Conservation (phyloP, 2,797 vertebrate species). For the Sylvilagus floridanus region DNA sequence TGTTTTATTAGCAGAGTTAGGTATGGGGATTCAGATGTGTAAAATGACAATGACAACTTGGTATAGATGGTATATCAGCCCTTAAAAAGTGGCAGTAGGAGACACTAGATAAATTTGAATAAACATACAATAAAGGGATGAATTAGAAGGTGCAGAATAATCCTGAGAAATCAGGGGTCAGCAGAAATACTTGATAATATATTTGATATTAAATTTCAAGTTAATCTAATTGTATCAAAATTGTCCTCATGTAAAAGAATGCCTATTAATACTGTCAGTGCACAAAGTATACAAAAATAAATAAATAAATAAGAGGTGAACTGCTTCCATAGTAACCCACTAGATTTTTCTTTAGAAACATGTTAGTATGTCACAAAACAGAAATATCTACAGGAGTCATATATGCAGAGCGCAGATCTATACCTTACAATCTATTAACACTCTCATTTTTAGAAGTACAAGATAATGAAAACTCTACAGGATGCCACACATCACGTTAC, state of each 20-base stretch:
- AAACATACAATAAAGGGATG: slow-evolving; percentile 43
- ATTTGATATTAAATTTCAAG: slow-evolving; percentile 29
- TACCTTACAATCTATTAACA: slow-evolving; percentile 30
- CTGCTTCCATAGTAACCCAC: neutral
- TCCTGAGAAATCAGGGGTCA: slow-evolving; percentile 39
- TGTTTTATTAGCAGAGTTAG: neutral
- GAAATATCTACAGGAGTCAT: neutral
- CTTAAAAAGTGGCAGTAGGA: slow-evolving; percentile 21
- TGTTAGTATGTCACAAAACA: neutral
- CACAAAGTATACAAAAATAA: slow-evolving; percentile 37
- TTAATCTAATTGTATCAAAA: neutral
- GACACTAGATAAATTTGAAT: slow-evolving; percentile 48
- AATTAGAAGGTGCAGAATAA: neutral
- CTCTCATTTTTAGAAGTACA: slow-evolving; percentile 42
- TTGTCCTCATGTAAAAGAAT: neutral
- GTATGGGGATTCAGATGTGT: neutral
- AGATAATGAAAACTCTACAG: neutral
- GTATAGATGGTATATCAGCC: neutral
- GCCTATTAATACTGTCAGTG: neutral
- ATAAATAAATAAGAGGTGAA: slow-evolving; percentile 42
- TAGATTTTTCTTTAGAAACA: slow-evolving; percentile 29
- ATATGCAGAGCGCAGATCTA: slow-evolving; percentile 1
- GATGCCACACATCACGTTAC: slow-evolving; percentile 21
- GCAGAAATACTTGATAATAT: slow-evolving; percentile 19
- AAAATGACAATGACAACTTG: slow-evolving; percentile 45